Percentiles rank a stretch among this genome's conserved stretches.
phyloP scores from a whole-genome alignment of 1,140 invertebrate species.

The Drosophila funebris region DNA sequence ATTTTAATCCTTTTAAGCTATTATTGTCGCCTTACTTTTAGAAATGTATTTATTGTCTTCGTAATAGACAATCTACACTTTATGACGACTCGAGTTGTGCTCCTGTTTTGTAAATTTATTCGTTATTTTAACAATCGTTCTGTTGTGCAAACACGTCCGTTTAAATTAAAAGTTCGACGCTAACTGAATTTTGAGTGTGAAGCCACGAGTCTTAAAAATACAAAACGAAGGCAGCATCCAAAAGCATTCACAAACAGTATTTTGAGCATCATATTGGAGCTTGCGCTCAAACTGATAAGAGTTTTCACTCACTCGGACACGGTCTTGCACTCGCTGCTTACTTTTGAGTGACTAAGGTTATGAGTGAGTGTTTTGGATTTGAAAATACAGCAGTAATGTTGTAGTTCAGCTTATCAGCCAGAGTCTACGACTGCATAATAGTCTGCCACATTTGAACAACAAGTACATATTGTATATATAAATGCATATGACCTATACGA shows the following conservation, averaged over 20 bases:
- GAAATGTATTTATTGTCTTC: background rate
- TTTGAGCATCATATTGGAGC: slow-evolving; percentile 31
- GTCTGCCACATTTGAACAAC: slow-evolving; percentile 11
- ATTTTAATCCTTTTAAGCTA: background rate
- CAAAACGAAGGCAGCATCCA: slow-evolving; percentile 33
- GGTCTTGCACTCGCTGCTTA: slow-evolving; percentile 1
- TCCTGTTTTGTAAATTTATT: slow-evolving; percentile 22
- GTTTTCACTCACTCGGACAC: slow-evolving; percentile 30
- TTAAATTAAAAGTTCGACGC: slow-evolving; percentile 66
- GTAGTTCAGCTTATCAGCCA: slow-evolving; percentile 6
- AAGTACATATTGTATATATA: background rate
- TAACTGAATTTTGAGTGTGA: slow-evolving; percentile 52
- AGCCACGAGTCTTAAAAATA: slow-evolving; percentile 45
- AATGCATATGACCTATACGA: too few species aligned
- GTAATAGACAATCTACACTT: background rate
- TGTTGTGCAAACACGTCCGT: slow-evolving; percentile 60
- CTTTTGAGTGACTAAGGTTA: background rate
- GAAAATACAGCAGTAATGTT: background rate
- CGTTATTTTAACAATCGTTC: slow-evolving; percentile 13
- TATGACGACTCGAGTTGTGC: slow-evolving; percentile 34
- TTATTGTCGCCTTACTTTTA: slow-evolving; percentile 11
- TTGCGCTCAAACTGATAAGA: slow-evolving; percentile 63
- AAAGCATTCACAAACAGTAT: slow-evolving; percentile 8
- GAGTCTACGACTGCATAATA: background rate
- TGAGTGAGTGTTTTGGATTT: slow-evolving; percentile 9